Conservation (phyloP, 2,797 vertebrate genomes). For the Sebastes cheni region DNA sequence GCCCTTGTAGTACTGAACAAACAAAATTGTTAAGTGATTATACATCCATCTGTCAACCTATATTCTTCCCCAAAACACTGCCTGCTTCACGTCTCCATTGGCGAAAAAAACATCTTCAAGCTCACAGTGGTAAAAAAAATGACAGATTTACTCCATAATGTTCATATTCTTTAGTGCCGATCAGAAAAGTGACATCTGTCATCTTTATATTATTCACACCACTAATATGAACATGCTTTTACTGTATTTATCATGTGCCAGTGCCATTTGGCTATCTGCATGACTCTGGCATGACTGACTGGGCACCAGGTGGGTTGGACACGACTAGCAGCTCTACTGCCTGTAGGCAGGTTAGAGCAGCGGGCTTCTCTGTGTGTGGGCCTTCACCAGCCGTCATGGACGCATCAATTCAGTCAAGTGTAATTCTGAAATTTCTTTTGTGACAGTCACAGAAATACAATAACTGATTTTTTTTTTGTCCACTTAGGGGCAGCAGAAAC, state of each 20-base stretch:
- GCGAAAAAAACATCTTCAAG: neutral
- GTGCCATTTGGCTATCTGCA: constrained; percentile 53
- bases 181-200: constrained; percentile 5
- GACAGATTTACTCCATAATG: neutral
- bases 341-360: constrained; percentile 26
- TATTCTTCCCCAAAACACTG: neutral
- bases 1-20: neutral
- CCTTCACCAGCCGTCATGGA: constrained; percentile 13
- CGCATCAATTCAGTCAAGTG: neutral
- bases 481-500: neutral
- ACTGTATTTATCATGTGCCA: constrained; percentile 41
- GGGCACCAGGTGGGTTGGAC: constrained; percentile 53
- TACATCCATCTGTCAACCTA: neutral
- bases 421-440: neutral
- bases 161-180: constrained; percentile 16
- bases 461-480: neutral
- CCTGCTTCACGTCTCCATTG: neutral
- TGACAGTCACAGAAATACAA: neutral
- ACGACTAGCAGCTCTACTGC: constrained; percentile 10
- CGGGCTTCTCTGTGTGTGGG: constrained; percentile 35
- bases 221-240: constrained; percentile 31
- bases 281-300: constrained; percentile 29
- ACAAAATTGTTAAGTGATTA: neutral
- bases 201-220: neutral
- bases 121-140: neutral